A percentile compares a stretch with the other conserved stretches of the same genome.
Evolutionary conservation across 2,888 invertebrate genomes (phyloP).

Genomic region (Neoascia interrupta): DNA sequence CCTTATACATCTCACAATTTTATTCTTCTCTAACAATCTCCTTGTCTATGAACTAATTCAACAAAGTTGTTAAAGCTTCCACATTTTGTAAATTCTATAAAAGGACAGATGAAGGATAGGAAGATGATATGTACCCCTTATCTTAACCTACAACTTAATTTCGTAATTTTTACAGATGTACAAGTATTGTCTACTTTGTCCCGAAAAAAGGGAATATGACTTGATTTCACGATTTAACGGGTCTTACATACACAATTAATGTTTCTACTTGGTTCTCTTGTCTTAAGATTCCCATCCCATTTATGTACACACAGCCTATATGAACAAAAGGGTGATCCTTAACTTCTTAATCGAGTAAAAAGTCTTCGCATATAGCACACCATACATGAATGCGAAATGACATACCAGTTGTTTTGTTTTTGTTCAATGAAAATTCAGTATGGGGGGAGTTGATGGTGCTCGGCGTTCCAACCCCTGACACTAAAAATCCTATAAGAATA

Average conservation of each 20-base stretch:
- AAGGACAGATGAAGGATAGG: conserved; percentile 15
- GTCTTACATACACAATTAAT: conserved; percentile 55
- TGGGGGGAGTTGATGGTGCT: conserved; percentile 8
- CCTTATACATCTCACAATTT: conserved; percentile 15
- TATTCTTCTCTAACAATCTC: conserved; percentile 14
- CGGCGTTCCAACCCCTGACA: conserved; percentile 18
- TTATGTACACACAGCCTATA: conserved; percentile 20
- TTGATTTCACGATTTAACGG: conserved; percentile 54
- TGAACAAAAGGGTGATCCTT: conserved; percentile 46
- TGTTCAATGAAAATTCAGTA: conserved; percentile 33
- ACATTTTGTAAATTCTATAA: conserved; percentile 41
- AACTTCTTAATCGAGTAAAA: conserved; percentile 57
- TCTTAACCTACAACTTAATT: conserved; percentile 34
- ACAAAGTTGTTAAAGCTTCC: conserved; percentile 25
- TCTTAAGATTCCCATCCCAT: conserved; percentile 18
- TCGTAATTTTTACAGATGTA: conserved; percentile 35
- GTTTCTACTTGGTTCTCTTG: conserved; percentile 43
- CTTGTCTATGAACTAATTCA: conserved; percentile 27
- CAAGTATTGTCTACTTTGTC: conserved; percentile 14
- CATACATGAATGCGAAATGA: conserved; percentile 50
- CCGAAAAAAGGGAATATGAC: conserved; percentile 18
- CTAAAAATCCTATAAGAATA: conserved; percentile 39
- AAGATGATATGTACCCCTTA: conserved; percentile 28
- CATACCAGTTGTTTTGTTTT: conserved; percentile 46
- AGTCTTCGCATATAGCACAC: conserved; percentile 28